A percentile compares a stretch with the other conserved stretches of the same genome.
phyloP scores from a whole-genome alignment of 2,888 invertebrate genomes.

The Microplitis manilae region DNA sequence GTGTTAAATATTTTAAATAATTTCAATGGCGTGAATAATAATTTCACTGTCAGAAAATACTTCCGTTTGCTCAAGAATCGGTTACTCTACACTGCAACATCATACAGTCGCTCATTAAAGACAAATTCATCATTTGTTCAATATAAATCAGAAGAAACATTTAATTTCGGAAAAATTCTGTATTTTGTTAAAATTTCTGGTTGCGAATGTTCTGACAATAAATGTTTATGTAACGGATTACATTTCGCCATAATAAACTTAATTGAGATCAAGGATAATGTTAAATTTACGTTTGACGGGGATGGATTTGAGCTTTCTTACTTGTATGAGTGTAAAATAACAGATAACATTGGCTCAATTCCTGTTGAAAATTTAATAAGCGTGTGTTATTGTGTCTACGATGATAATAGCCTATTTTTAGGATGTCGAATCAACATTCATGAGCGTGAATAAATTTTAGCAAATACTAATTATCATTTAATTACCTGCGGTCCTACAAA shows the following conservation, averaged over 20 bases:
- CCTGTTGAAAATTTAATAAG: neutral
- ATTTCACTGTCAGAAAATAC: neutral
- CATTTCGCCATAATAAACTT: neutral
- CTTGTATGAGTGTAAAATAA: neutral
- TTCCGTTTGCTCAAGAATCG: neutral
- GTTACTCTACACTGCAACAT: neutral
- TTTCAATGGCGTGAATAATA: neutral
- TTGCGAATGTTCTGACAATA: neutral
- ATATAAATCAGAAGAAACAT: neutral
- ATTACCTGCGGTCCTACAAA: too few species aligned
- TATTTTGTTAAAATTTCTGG: neutral
- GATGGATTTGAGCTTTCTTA: neutral
- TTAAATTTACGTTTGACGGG: neutral
- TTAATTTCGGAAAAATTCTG: conserved; percentile 1
- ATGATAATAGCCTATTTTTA: conserved; percentile 9
- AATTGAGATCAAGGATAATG: neutral
- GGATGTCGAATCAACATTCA: neutral
- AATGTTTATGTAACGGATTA: conserved; percentile 6
- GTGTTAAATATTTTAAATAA: neutral
- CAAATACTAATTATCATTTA: neutral
- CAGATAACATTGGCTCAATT: neutral
- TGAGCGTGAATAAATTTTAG: conserved; percentile 1
- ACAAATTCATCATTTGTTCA: neutral
- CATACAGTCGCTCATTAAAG: neutral
- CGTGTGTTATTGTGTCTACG: neutral